phyloP scores from a whole-genome alignment of 2,888 invertebrate species.

The Nomada lathburiana region DNA sequence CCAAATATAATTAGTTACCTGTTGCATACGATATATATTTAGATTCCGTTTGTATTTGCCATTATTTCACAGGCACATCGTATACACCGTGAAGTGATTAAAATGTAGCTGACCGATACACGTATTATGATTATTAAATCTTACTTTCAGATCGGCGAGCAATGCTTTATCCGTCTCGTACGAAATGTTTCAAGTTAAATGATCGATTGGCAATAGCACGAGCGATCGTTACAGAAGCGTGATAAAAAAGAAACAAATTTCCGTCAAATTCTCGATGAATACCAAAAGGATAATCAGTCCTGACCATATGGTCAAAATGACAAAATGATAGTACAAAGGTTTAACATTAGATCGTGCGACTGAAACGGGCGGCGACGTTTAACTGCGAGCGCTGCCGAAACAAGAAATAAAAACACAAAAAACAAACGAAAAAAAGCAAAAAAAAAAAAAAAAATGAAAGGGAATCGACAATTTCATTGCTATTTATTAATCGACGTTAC shows the following conservation, averaged over 20 bases:
- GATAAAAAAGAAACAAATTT: not conserved
- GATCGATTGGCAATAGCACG: constrained; percentile 16
- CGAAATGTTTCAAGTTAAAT: not conserved
- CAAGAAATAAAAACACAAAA: not conserved
- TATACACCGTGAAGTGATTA: not conserved
- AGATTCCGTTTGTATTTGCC: constrained; percentile 29
- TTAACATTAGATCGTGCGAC: no score
- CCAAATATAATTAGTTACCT: constrained; percentile 48
- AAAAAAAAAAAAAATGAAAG: not conserved
- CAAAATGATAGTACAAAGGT: constrained; percentile 46
- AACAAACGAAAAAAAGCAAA: no score
- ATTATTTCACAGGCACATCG: constrained; percentile 27
- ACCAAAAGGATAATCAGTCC: not conserved
- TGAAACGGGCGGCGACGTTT: constrained; percentile 8
- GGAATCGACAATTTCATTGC: constrained; percentile 71
- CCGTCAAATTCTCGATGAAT: constrained; percentile 7
- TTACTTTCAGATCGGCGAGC: constrained; percentile 9
- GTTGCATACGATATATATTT: constrained; percentile 22
- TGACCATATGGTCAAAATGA: constrained; percentile 18
- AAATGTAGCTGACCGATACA: constrained; percentile 4
- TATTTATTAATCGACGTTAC: constrained; percentile 71
- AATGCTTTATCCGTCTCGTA: not conserved
- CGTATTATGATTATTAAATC: not conserved
- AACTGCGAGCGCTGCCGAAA: constrained; percentile 45
- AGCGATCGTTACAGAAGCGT: constrained; percentile 8